Conservation (phyloP, 2,113 vertebrate genomes). For the Periophthalmus modestus region DNA sequence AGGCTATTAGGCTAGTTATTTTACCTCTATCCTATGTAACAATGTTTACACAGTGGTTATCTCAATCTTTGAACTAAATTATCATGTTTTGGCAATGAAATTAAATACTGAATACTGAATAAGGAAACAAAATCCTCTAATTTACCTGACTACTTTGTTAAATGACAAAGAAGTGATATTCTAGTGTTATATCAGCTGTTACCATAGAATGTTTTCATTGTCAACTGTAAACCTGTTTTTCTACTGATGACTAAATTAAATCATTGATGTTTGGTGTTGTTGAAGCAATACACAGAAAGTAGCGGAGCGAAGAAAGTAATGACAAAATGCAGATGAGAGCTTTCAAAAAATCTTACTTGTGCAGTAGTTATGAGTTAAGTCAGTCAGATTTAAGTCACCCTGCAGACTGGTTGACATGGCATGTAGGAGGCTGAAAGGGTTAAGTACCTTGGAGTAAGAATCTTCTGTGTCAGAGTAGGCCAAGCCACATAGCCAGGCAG, state of each 20-base stretch:
- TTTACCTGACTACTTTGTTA: not conserved
- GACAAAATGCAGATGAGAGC: not conserved
- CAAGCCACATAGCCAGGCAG: conserved; percentile 86
- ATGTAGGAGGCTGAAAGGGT: conserved; percentile 10
- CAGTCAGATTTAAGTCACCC: not conserved
- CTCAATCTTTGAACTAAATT: too few relatives aligned
- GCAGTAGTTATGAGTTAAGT: not conserved
- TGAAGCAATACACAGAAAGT: not conserved
- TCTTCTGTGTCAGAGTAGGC: conserved; percentile 77
- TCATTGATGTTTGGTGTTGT: not conserved
- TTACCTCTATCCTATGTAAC: not conserved
- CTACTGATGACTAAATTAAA: not conserved
- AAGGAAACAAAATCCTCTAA: not conserved
- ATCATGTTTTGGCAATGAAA: too few relatives aligned
- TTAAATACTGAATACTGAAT: not conserved
- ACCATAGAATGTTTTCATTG: too few relatives aligned
- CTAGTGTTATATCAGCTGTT: too few relatives aligned
- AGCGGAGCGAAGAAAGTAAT: not conserved
- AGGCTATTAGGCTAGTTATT: not conserved
- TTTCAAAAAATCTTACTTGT: not conserved
- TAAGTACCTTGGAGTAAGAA: conserved; percentile 74
- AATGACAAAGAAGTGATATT: not conserved
- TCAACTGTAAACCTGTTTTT: not conserved
- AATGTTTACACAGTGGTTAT: not conserved
- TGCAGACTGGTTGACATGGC: not conserved